These are phyloP conservation scores for Sturnira hondurensis DNA, from an alignment of 2,113 vertebrate genomes.

Conservation along the genomic window DNA sequence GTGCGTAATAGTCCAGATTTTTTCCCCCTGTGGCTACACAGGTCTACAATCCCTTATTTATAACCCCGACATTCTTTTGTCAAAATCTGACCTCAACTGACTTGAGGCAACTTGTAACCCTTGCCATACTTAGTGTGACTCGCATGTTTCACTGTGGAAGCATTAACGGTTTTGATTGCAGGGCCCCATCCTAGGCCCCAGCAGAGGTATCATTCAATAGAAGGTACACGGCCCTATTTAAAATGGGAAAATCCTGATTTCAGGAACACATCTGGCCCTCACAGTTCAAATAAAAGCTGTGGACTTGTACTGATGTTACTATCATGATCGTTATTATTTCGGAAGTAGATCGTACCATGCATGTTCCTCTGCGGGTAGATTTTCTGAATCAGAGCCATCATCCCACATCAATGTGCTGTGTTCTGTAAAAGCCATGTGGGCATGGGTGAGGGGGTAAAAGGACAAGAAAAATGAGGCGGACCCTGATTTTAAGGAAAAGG, in stretches of 20 bases:
- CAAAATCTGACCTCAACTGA: not conserved
- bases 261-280: not conserved
- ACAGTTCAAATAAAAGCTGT: not conserved
- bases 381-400: not conserved
- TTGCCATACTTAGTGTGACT: not conserved
- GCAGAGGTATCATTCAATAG: not conserved
- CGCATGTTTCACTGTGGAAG: not conserved
- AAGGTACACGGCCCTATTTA: not conserved
- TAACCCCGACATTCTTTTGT: not conserved
- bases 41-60: not conserved
- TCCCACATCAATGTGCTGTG: not conserved
- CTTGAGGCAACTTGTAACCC: not conserved
- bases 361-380: not conserved
- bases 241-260: not conserved
- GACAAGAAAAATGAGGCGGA: not conserved
- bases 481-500: not conserved
- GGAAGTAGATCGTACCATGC: not conserved
- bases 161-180: not conserved
- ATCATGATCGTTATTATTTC: not conserved
- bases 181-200: not conserved
- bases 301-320: not conserved
- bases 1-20: not conserved
- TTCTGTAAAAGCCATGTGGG: not conserved
- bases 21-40: not conserved
- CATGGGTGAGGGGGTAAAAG: not conserved